phyloP scores from a whole-genome alignment of 2,888 invertebrate species.

The Drosophila planitibia region DNA sequence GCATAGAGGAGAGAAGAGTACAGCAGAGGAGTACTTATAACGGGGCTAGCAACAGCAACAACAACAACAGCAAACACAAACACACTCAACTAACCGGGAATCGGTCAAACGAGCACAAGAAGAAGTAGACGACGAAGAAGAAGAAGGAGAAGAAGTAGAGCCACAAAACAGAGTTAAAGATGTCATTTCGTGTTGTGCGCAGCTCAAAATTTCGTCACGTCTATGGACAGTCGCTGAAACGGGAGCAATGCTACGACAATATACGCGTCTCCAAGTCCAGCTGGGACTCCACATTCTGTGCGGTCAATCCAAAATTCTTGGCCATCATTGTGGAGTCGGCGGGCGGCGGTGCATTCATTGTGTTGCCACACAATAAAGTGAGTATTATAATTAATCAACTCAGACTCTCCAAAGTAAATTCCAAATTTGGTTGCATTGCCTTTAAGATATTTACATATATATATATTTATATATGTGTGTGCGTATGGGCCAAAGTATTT shows the following conservation, averaged over 20 bases:
- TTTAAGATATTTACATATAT: slow-evolving; percentile 8
- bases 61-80: background rate
- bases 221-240: slow-evolving; percentile 92
- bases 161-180: slow-evolving; percentile 85
- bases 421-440: slow-evolving; percentile 39
- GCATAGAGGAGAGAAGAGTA: slow-evolving; percentile 1
- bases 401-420: slow-evolving; percentile 16
- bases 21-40: slow-evolving; percentile 33
- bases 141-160: slow-evolving; percentile 2
- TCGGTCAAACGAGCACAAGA: slow-evolving; percentile 18
- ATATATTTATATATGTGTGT: slow-evolving; percentile 8
- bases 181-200: slow-evolving; percentile 98
- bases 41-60: slow-evolving; percentile 21
- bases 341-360: slow-evolving; percentile 98
- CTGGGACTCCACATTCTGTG: slow-evolving; percentile 99
- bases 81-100: slow-evolving; percentile 25
- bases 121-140: slow-evolving; percentile 3
- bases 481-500: slow-evolving; percentile 12
- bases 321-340: slow-evolving; percentile 99
- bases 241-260: slow-evolving; percentile 99
- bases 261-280: slow-evolving; percentile 98
- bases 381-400: slow-evolving; percentile 60
- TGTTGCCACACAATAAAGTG: slow-evolving; percentile 96
- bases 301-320: slow-evolving; percentile 98
- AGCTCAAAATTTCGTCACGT: slow-evolving; percentile 99